Conservation (phyloP, 2,113 vertebrate species). For the Nymphicus hollandicus region DNA sequence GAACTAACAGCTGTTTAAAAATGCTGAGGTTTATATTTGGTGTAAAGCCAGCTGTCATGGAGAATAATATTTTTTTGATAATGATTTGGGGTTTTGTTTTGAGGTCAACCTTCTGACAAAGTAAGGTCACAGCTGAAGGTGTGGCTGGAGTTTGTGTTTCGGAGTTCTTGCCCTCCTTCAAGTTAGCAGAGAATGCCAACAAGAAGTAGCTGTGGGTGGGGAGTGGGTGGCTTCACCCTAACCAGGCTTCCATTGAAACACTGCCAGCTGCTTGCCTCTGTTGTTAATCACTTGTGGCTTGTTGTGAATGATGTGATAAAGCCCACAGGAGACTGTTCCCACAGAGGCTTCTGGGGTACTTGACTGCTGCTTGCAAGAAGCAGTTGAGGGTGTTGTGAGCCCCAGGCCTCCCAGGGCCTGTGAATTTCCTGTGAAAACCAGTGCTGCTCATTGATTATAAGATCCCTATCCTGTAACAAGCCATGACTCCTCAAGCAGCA, state of each 20-base stretch:
- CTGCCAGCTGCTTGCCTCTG: neutral
- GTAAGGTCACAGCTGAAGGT: neutral
- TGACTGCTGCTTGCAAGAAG: neutral
- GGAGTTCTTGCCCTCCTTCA: neutral
- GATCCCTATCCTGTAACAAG: neutral
- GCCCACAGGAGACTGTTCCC: neutral
- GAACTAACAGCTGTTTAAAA: neutral
- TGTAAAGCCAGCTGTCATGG: neutral
- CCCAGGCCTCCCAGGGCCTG: neutral
- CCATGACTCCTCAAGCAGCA: neutral
- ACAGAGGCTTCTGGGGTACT: neutral
- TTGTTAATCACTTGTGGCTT: neutral
- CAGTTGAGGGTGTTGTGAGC: neutral
- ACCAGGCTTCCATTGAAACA: neutral
- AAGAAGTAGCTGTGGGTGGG: neutral
- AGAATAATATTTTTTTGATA: neutral
- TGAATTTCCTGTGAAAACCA: neutral
- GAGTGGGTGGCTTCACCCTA: neutral
- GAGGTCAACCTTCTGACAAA: neutral
- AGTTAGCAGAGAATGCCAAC: neutral
- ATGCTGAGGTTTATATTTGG: neutral
- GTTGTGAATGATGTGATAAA: neutral
- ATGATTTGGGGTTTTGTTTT: neutral
- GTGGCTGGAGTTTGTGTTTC: neutral
- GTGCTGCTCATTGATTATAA: neutral